These are phyloP conservation scores for Danio choprae DNA, from an alignment of 2,797 vertebrate species.

Conservation along the genomic window DNA sequence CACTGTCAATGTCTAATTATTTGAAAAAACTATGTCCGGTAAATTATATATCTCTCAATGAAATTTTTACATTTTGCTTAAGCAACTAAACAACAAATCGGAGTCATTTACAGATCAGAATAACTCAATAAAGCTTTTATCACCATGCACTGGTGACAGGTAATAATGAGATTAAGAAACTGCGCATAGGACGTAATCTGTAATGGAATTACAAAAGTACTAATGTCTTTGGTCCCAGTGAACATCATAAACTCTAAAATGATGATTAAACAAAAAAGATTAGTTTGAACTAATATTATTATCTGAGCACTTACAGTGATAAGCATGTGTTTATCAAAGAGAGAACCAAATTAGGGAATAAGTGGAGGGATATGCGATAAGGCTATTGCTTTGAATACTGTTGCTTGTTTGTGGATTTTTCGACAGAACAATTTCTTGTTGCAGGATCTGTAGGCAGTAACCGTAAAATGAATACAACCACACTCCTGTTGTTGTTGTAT, in stretches of 20 bases:
- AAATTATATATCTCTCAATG: background rate
- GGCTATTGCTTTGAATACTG: slow-evolving; percentile 18
- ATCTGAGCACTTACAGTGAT: slow-evolving; percentile 14
- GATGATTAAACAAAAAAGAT: slow-evolving; percentile 11
- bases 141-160: background rate
- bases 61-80: background rate
- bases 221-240: slow-evolving; percentile 34
- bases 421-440: background rate
- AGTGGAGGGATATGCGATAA: background rate
- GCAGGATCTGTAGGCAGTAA: background rate
- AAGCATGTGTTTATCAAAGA: slow-evolving; percentile 6
- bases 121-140: slow-evolving; percentile 10
- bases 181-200: background rate
- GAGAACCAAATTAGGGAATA: background rate
- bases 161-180: background rate
- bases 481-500: slow-evolving; percentile 6
- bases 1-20: background rate
- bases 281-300: background rate
- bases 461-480: background rate
- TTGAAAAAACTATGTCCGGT: background rate
- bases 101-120: background rate
- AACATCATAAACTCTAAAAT: slow-evolving; percentile 6
- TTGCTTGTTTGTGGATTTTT: slow-evolving; percentile 11
- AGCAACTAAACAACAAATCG: background rate
- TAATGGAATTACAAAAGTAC: slow-evolving; percentile 9